Evolutionary conservation across 1,140 invertebrate genomes (phyloP).

Genomic region (Papilio machaon): DNA sequence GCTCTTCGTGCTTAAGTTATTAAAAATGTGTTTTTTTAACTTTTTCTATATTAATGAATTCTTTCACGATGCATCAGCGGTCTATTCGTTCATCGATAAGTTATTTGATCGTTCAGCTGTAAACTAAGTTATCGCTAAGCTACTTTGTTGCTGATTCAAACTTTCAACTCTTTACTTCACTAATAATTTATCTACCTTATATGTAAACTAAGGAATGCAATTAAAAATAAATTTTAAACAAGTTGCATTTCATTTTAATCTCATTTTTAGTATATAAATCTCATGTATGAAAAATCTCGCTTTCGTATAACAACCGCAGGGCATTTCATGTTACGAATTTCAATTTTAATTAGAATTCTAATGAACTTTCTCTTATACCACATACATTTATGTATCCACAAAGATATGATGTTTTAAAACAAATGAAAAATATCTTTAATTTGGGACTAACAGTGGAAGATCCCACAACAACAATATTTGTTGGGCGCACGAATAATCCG

Average conservation of each 20-base stretch:
- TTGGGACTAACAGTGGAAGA: too few species aligned
- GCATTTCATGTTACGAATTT: background rate
- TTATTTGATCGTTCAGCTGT: constrained; percentile 29
- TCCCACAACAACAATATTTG: too few species aligned
- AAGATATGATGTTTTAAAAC: background rate
- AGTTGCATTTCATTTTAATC: background rate
- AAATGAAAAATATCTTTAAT: background rate
- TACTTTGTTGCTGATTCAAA: background rate
- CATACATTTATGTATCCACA: background rate
- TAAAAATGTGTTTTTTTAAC: constrained; percentile 10
- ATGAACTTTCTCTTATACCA: background rate
- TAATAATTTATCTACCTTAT: too few species aligned
- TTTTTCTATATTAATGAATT: background rate
- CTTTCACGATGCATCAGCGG: constrained; percentile 8
- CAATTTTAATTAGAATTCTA: background rate
- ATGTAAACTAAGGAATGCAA: background rate
- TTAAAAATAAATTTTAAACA: background rate
- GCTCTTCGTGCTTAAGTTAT: background rate
- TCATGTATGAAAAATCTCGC: background rate
- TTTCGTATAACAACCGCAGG: background rate
- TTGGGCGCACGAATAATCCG: too few species aligned
- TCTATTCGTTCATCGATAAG: background rate
- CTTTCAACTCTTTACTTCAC: background rate
- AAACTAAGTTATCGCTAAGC: constrained; percentile 26
- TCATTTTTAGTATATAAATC: background rate